Base-by-base conservation (phyloP, 2,113 vertebrate genomes). In the Pseudolaguvia tuberculata region DNA sequence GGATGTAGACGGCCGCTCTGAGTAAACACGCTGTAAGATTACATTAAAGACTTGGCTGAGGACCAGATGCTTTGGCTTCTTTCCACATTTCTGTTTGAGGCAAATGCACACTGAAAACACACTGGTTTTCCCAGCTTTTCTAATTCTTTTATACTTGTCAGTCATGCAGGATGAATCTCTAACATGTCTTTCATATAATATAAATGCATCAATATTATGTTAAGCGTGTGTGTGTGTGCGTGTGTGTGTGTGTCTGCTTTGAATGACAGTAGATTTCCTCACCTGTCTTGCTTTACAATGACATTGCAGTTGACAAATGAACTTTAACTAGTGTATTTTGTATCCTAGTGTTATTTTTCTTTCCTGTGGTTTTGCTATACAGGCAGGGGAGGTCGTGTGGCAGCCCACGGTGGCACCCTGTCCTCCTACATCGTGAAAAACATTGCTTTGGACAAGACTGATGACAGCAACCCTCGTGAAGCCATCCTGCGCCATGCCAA, bases 391-490 rank as follows among this genome's bases (percentile, higher is more conserved):
- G 96, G 96, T 13, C 90, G 96, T 75, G 97, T 99, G 52, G 97
- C 95, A 10, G 95, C 94, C 39, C 96, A 99, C 0, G 94, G 96
- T 0, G 96, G 94, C 17, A 99, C 97, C 1, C 86, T 99, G 85
- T 98, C 97, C 0, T 99, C 96, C 0, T 98, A 92, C 65, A 98
- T 99, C n/a, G 96, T 98, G 72, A 98, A 98, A 86, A 99, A 98
- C 83, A 98, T 99, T 55, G 96, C 97, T 39, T 82, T 99, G 84
- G 97, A 98, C 83, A 98, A 97, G 85, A 96, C 95, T 0, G 96
- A 98, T 0, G 97, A 99, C 83, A 98, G 95, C 81, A 98, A 99
- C 79, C 92, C 96, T 0, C 90, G 96, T n/a, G 93, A 97, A 76
- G 96, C 97, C 84, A 99, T 99, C 88, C 85, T 99, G 58, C 93